phyloP scores from a whole-genome alignment of 2,113 vertebrate species.

The Alosa alosa region DNA sequence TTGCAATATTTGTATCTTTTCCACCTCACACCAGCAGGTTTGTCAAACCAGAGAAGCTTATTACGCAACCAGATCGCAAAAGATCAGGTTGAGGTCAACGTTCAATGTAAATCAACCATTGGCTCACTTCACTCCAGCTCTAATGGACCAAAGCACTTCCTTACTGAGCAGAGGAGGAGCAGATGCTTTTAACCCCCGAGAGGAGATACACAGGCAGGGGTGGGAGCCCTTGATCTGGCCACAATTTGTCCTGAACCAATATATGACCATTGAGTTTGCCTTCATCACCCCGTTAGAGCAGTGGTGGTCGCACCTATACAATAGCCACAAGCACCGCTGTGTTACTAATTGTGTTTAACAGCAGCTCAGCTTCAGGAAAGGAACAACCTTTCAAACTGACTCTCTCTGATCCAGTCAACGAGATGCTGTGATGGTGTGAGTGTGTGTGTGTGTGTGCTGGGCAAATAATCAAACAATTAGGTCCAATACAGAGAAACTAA shows the following conservation, averaged over 20 bases:
- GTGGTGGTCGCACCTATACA: not conserved
- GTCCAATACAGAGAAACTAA: not conserved
- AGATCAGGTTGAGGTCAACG: not conserved
- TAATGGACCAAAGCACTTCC: not conserved
- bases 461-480: slow-evolving; percentile 10
- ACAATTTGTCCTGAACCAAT: not conserved
- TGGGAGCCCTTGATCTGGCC: not conserved
- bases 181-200: not conserved
- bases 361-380: not conserved
- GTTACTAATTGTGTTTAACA: not conserved
- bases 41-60: not conserved
- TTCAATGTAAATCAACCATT: not conserved
- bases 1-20: not conserved
- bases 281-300: not conserved
- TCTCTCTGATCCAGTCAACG: not conserved
- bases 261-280: not conserved
- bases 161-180: not conserved
- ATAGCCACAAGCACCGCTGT: not conserved
- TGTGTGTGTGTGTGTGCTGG: not conserved
- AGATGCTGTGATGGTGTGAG: not conserved
- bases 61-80: not conserved
- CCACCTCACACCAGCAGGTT: not conserved
- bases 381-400: not conserved
- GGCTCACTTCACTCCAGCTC: not conserved
- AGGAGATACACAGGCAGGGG: not conserved